A percentile compares a stretch with the other conserved stretches of the same genome.
These are phyloP conservation scores for Pseudomyrmex cubaensis DNA, from an alignment of 1,140 invertebrate species.

Conservation along the genomic window DNA sequence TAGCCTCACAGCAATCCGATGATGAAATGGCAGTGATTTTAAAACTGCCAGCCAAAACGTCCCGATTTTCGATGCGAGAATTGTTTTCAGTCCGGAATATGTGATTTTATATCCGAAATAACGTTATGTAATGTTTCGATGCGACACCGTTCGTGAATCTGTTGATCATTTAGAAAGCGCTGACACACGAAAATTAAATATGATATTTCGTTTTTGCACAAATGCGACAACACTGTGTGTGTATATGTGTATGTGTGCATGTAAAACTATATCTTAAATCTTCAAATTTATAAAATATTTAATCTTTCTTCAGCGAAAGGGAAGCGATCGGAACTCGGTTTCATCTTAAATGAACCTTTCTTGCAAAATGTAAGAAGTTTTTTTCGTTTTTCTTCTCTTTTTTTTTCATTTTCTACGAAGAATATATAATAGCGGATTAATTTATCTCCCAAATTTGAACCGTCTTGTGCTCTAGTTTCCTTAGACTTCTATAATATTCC, in stretches of 20 bases:
- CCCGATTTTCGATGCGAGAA: slow-evolving; percentile 39
- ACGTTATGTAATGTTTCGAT: slow-evolving; percentile 52
- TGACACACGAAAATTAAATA: slow-evolving; percentile 44
- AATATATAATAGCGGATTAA: slow-evolving; percentile 37
- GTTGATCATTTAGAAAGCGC: slow-evolving; percentile 48
- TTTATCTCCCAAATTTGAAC: slow-evolving; percentile 41
- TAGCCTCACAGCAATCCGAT: slow-evolving; percentile 45
- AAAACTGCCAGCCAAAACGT: slow-evolving; percentile 35
- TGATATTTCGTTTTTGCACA: not conserved
- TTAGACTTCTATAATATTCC: slow-evolving; percentile 51
- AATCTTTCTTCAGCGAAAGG: too few species aligned
- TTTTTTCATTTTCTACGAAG: too few species aligned
- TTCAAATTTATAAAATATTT: too few species aligned
- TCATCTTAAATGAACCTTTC: too few species aligned
- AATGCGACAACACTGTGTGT: not conserved
- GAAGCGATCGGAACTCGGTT: too few species aligned
- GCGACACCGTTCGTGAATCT: slow-evolving; percentile 26
- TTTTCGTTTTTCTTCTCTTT: too few species aligned
- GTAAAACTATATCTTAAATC: not conserved
- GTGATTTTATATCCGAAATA: slow-evolving; percentile 50
- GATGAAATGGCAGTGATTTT: slow-evolving; percentile 39
- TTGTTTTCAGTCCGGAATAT: slow-evolving; percentile 33
- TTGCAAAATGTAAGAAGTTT: too few species aligned
- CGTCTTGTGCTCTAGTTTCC: slow-evolving; percentile 28
- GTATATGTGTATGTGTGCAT: not conserved